A percentile compares a stretch with the other conserved stretches of the same genome.
Conservation (phyloP, 2,113 vertebrate species). For the Scatophagus argus region DNA sequence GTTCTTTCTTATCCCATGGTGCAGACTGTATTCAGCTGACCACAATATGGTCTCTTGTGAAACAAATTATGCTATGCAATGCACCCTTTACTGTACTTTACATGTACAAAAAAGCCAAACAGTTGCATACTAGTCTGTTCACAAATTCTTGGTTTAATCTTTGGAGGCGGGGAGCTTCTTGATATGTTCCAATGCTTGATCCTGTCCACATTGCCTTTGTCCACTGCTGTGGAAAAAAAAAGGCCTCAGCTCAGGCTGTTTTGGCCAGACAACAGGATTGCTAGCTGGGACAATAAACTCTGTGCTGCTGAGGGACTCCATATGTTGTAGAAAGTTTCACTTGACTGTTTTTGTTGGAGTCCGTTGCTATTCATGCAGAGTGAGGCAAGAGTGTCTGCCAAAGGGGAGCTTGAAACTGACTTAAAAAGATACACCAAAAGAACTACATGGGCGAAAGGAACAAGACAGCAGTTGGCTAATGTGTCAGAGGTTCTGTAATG, state of each 20-base stretch:
- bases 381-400: background rate
- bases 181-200: too few species aligned
- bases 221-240: constrained; percentile 12
- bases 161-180: too few species aligned
- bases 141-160: too few species aligned
- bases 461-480: constrained; percentile 16
- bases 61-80: background rate
- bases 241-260: background rate
- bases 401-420: constrained; percentile 42
- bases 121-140: too few species aligned
- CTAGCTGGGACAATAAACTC: constrained; percentile 15
- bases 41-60: background rate
- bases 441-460: constrained; percentile 1
- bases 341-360: constrained; percentile 44
- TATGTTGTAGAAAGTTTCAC: constrained; percentile 40
- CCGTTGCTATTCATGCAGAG: constrained; percentile 15
- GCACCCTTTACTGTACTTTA: background rate
- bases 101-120: background rate
- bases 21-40: background rate
- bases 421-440: constrained; percentile 28
- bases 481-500: constrained; percentile 18
- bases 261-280: background rate
- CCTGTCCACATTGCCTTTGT: too few species aligned
- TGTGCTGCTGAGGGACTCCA: constrained; percentile 22
- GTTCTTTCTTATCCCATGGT: background rate